Conservation (phyloP, 2,113 vertebrate genomes). For the Piliocolobus tephrosceles region DNA sequence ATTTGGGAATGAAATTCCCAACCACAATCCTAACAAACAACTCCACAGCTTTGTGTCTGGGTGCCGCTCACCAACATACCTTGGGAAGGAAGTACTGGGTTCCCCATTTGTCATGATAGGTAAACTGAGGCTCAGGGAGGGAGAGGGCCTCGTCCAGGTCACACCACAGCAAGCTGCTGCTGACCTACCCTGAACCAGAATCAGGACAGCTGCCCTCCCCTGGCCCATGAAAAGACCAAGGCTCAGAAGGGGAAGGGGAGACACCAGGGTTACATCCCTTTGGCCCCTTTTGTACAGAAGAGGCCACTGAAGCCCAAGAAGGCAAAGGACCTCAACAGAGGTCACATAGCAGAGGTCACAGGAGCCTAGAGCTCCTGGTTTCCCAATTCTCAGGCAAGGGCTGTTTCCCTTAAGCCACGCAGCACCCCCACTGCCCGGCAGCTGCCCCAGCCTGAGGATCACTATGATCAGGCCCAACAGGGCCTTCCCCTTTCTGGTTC, state of each 20-base stretch:
- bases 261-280: neutral
- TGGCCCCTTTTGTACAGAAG: neutral
- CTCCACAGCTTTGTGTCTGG: neutral
- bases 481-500: constrained; percentile 19
- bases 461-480: neutral
- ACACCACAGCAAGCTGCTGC: neutral
- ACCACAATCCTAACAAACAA: neutral
- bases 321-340: neutral
- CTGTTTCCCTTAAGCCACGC: too few relatives aligned
- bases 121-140: neutral
- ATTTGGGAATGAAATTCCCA: neutral
- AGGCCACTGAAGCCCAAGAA: neutral
- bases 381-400: too few relatives aligned
- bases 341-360: neutral
- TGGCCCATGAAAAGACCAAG: neutral
- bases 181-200: neutral
- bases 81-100: neutral
- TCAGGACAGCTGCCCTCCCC: neutral
- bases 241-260: neutral
- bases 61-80: neutral
- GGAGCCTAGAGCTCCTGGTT: fast-evolving
- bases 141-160: neutral
- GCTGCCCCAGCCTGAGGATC: neutral
- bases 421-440: neutral
- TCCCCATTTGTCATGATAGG: neutral